phyloP scores from a whole-genome alignment of 2,113 vertebrate genomes.

The Accipiter cooperii region DNA sequence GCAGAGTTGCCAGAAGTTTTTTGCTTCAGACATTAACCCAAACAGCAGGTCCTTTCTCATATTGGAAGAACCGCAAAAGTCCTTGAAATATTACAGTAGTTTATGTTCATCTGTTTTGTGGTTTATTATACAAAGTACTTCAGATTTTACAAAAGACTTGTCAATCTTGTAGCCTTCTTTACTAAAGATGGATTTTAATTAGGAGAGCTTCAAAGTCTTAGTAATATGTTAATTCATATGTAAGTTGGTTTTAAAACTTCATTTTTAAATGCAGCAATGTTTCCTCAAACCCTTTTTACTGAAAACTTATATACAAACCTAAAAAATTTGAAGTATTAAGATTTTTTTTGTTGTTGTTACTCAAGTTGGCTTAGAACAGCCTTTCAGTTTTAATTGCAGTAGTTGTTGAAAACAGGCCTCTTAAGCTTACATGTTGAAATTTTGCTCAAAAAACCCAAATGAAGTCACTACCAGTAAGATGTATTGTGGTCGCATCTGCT shows the following conservation, averaged over 20 bases:
- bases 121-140: neutral
- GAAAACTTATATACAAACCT: neutral
- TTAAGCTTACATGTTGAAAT: neutral
- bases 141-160: neutral
- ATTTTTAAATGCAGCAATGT: neutral
- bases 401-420: neutral
- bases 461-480: slow-evolving; percentile 30
- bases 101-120: neutral
- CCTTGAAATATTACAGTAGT: neutral
- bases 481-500: slow-evolving; percentile 46
- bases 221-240: neutral
- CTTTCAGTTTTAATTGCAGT: neutral
- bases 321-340: neutral
- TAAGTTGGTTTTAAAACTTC: neutral
- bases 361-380: neutral
- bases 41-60: neutral
- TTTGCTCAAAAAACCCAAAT: slow-evolving; percentile 26
- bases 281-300: neutral
- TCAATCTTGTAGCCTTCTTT: neutral
- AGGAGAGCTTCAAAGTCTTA: neutral
- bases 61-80: neutral
- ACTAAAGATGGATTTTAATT: neutral
- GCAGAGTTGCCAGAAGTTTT: neutral
- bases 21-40: neutral
- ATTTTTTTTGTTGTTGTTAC: neutral